A percentile compares a stretch with the other conserved stretches of the same genome.
phyloP scores from a whole-genome alignment of 2,797 vertebrate genomes.

The Notamacropus eugenii region DNA sequence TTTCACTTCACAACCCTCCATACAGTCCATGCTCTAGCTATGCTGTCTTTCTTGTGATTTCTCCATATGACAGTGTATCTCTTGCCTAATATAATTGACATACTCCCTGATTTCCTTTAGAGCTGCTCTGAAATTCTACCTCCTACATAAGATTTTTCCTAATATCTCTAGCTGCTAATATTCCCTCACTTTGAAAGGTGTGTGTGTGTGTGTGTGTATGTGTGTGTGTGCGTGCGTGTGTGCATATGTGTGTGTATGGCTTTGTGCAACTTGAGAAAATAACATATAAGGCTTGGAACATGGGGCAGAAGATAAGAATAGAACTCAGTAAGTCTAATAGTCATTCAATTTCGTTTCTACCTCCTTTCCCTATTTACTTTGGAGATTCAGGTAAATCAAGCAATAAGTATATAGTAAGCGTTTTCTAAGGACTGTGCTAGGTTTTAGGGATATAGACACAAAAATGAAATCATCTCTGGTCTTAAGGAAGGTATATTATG shows the following conservation, averaged over 20 bases:
- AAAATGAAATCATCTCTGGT: not conserved
- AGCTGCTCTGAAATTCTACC: not conserved
- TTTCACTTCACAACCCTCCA: not conserved
- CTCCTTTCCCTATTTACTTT: not conserved
- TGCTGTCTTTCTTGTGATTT: not conserved
- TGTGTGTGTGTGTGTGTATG: not conserved
- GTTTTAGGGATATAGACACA: not conserved
- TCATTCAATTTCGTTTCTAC: not conserved
- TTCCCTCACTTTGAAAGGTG: not conserved
- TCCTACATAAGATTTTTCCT: not conserved
- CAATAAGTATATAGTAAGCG: not conserved
- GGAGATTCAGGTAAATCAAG: not conserved
- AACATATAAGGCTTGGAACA: not conserved
- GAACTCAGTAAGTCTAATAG: not conserved
- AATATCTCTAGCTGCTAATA: not conserved
- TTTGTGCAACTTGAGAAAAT: not conserved
- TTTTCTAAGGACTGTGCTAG: not conserved
- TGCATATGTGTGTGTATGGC: fast-evolving
- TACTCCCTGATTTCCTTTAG: not conserved
- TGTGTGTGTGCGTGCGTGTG: fast-evolving
- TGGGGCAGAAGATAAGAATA: not conserved
- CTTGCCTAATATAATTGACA: not conserved
- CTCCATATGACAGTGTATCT: not conserved
- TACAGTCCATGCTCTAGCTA: not conserved
- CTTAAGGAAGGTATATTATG: not conserved